Evolutionary conservation across 2,113 vertebrate species (phyloP), one percentile per base, ranked within the genome.

Genomic region (Lepus americanus): DNA sequence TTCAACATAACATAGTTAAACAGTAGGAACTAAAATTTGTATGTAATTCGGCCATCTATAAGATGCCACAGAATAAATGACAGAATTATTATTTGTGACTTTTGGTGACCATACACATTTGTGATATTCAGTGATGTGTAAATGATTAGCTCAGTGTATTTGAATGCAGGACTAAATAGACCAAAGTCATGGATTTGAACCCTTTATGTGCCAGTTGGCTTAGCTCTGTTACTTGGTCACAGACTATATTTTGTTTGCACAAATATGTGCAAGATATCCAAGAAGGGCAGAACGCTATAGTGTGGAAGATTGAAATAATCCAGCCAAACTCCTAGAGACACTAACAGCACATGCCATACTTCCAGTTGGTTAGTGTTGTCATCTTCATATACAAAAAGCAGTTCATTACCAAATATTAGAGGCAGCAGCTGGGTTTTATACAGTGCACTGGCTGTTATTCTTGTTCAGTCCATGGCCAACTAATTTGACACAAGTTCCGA

Each of bases 381-480:
- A 97, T 95, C 53, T 83, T 96, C 93, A 94, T 96, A 97, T 96
- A 93, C 94, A 97, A 96, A 96, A 96, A 94, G 79, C 79, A 96
- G 89, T 92, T 96, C 80, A 97, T 96, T 96, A 97, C 89, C 87
- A 96, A 95, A 96, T 96, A 96, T 94, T 94, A 94, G 89, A 96
- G 66, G 92, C 61, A 93, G 76, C 95, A 95, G 86, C 94, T 96
- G 89, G 70, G 29, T 67, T 92, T 96, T 72, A 94, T 94, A 87
- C 84, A 96, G 31, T 92, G 83, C 64, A 92, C 69, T 92, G 51
- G 53, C 89, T 92, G 39, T 96, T 95, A 78, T 80, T 93, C 63
- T 93, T 93, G 61, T 91, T 96, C 89, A 93, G 78, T 78, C 59
- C 95, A 89, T 85, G 66, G 80, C 67, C 92, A 96, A 96, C 84